These are phyloP conservation scores for Vulpes lagopus DNA, from an alignment of 2,113 vertebrate species.

Conservation along the genomic window DNA sequence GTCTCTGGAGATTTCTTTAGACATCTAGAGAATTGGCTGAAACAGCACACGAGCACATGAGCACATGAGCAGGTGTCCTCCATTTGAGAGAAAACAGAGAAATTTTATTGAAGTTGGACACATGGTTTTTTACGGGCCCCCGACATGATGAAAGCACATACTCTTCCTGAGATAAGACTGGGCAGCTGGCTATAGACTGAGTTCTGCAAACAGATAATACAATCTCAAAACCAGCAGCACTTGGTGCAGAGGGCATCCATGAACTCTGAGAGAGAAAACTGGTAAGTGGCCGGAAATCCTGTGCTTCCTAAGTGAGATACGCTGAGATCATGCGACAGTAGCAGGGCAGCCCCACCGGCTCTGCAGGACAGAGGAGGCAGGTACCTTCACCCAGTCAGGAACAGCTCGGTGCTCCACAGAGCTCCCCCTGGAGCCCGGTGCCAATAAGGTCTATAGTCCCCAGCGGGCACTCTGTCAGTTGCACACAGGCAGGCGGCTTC, in stretches of 20 bases:
- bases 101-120: neutral
- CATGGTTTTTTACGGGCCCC: neutral
- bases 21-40: neutral
- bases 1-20: neutral
- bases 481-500: neutral
- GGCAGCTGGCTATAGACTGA: neutral
- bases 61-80: neutral
- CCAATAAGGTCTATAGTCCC: neutral
- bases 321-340: neutral
- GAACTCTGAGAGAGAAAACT: neutral
- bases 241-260: neutral
- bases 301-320: neutral
- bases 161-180: neutral
- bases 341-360: neutral
- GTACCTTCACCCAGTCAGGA: neutral
- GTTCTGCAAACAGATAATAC: neutral
- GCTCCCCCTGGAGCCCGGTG: neutral
- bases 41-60: neutral
- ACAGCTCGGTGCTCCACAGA: neutral
- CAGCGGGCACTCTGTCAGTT: neutral
- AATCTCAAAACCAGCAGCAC: neutral
- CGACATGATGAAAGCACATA: neutral
- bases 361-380: neutral
- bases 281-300: neutral
- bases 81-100: conserved; percentile 43